Evolutionary conservation across 2,797 vertebrate species (phyloP), one percentile per base, ranked within the genome.

Genomic region (Gambusia yucatana): DNA sequence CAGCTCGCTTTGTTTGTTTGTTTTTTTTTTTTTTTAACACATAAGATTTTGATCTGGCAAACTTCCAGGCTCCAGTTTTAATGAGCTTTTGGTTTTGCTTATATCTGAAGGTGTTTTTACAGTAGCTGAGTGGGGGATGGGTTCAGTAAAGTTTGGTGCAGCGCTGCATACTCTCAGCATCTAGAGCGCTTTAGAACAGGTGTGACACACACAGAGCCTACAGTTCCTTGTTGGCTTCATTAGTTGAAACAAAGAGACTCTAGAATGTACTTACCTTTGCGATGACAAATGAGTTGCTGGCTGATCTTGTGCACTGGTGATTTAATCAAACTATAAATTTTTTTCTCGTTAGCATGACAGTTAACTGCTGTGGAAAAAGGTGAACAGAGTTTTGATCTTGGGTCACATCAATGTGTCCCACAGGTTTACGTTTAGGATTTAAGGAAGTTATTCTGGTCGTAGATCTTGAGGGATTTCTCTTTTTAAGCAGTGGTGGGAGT

Each of bases 41-140:
- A 52, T 67, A 57, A 55, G 36, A 78, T 86, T 83, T 86, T 28
- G 81, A 77, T 73, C 55, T 43, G 75, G 76, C 20, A 59, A 85
- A 44, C n/a, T 4, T 71, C 25, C 43, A 46, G 80, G 77, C 77
- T 83, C 59, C 80, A 75, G 36, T 77, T 87, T 75, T 85, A 28
- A 52, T 10, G n/a, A 76, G 87, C 80, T 73, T 57, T 73, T 87
- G 84, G 84, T 86, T 86, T 84, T 75, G 82, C 76, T 73, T 86
- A 73, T 72, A 61, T 65, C 83, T 61, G 81, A 88, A 86, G 28
- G 77, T 82, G 78, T 83, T 77, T 87, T 84, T 90, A 87, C 88
- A 91, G 87, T 89, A 90, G 83, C 86, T 82, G 50, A 76, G 85
- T 91, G 92, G 93, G 91, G 92, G 92, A 90, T 89, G 92, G 91